Evolutionary conservation across 1,140 invertebrate species (phyloP).

Genomic region (Bombus impatiens): DNA sequence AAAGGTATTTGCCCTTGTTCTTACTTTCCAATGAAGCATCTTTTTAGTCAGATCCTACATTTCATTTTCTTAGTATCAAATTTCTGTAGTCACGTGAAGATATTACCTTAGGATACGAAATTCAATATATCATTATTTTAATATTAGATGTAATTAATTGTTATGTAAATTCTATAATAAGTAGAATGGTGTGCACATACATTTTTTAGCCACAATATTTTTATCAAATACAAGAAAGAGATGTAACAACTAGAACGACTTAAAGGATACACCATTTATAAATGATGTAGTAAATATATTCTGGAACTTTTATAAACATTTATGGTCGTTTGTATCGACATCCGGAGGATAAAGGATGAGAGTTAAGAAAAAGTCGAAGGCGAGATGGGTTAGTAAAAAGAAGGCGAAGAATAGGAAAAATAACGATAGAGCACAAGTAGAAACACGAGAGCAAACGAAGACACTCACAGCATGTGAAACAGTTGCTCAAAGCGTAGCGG

Average conservation of each 20-base stretch:
- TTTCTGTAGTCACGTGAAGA: no score
- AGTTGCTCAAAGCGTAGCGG: conserved; percentile 64
- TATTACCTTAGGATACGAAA: no score
- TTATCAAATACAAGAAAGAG: not conserved
- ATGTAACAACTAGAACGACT: not conserved
- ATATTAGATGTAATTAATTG: not conserved
- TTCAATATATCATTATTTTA: no score
- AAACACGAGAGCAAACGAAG: conserved; percentile 37
- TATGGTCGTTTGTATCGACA: not conserved
- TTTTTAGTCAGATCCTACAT: no score
- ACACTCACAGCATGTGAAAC: conserved; percentile 63
- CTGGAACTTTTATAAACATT: not conserved
- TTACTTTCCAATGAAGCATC: not conserved
- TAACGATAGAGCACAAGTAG: conserved; percentile 48
- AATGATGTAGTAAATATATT: not conserved
- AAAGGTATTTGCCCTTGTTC: not conserved
- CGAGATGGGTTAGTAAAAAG: not conserved
- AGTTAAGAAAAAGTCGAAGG: conserved; percentile 4
- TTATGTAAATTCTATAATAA: not conserved
- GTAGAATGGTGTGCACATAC: not conserved
- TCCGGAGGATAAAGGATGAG: not conserved
- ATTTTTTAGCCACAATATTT: not conserved
- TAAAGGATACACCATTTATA: not conserved
- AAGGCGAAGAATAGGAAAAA: conserved; percentile 48
- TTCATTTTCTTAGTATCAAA: no score